Base-by-base conservation (phyloP, 2,797 vertebrate species). In the Lacerta agilis region DNA sequence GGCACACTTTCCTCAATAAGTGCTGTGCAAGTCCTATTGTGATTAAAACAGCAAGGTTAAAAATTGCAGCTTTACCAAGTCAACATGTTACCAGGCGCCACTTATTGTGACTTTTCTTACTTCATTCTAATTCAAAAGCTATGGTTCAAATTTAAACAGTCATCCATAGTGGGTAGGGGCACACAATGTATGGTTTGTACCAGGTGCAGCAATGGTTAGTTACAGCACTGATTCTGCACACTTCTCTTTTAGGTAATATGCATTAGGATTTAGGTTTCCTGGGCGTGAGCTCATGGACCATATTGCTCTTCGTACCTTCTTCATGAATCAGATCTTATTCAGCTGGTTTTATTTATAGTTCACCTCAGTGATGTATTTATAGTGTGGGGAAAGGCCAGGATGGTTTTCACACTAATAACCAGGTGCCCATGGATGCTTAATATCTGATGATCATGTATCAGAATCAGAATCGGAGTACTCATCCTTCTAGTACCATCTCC, bases 261-360 rank as follows among this genome's bases (percentile, higher is more conserved):
- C 29, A 43, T 29, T 45, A 2, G 20, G 18, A 49, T 4, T 9
- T 72, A 43, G 18, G 23, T n/a, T 10, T 66, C 58, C 38, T 45
- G 4, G 5, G 23, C 25, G 20, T n/a, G 73, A 76, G 27, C 45
- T 27, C 64, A 76, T 38, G 43, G 69, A 38, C 33, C 33, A 38
- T 33, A 75, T 33, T 61, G 55, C 13, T 41, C 71, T 75, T 64
- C 13, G 61, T 29, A 29, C 33, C 58, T 66, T 58, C 17, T 64
- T 25, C 20, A 66, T 76, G 79, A 45, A 82, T 76, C 58, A 49
- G n/a, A 33, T 36, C 69, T 73, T 61, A n/a, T 75, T 83, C 66
- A 58, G 15, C 49, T 79, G 45, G 13, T 20, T 86, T 86, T 72
- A 79, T 86, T 80, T 80, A 72, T 87, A 61, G 29, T 61, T 81